Conservation (phyloP, 2,797 vertebrate species). For the Microtus obscurus region DNA sequence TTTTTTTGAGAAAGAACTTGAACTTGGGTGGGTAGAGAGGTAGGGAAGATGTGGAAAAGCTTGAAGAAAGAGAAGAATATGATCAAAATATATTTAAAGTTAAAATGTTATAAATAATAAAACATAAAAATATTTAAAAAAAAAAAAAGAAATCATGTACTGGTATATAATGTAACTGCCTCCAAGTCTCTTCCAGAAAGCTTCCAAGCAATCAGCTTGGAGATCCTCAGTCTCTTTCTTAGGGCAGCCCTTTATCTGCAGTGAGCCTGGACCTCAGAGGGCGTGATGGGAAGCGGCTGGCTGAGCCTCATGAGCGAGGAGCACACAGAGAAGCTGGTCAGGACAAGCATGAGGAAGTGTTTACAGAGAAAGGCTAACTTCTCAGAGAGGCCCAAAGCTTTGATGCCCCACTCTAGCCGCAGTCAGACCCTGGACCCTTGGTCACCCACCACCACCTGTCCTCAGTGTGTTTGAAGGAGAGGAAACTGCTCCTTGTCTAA, state of each 20-base stretch:
- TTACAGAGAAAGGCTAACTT: background rate
- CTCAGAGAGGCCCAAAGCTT: background rate
- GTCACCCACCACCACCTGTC: background rate
- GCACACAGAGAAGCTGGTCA: background rate
- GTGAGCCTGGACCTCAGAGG: background rate
- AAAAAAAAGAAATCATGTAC: background rate
- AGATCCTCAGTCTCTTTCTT: background rate
- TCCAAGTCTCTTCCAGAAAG: constrained; percentile 21
- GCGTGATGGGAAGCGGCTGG: background rate
- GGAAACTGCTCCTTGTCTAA: background rate
- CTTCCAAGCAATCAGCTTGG: background rate
- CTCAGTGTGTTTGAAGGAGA: background rate
- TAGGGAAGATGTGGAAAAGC: background rate
- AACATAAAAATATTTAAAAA: background rate
- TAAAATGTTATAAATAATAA: background rate
- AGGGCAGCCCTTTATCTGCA: background rate
- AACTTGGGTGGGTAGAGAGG: background rate
- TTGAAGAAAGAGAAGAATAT: background rate
- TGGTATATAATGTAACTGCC: background rate
- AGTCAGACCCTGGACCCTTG: background rate
- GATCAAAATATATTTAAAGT: background rate
- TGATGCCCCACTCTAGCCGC: background rate
- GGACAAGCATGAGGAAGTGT: background rate
- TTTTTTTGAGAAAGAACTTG: background rate
- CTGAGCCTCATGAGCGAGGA: background rate